phyloP scores from a whole-genome alignment of 2,797 vertebrate species.

The Protosalanx chinensis region DNA sequence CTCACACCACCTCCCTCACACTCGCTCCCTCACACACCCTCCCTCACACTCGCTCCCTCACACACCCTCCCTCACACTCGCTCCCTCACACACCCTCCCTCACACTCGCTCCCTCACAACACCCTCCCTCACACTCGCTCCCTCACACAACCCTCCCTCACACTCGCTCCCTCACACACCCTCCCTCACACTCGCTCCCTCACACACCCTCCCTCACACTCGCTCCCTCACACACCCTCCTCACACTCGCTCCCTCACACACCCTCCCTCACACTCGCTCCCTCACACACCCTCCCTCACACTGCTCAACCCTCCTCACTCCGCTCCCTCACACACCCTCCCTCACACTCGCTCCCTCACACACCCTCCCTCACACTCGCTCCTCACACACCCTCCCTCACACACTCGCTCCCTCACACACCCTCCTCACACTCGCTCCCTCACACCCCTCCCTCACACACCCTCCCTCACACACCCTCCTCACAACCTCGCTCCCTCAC shows the following conservation, averaged over 20 bases:
- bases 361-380: slow-evolving; percentile 53
- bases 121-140: slow-evolving; percentile 58
- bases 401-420: background rate
- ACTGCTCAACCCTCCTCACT: too few relatives aligned
- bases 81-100: background rate
- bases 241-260: background rate
- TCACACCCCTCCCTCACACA: background rate
- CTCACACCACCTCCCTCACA: too few relatives aligned
- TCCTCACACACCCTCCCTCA: background rate
- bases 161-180: background rate
- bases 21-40: background rate
- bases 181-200: slow-evolving; percentile 58
- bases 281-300: slow-evolving; percentile 50
- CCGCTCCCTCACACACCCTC: background rate
- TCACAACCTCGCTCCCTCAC: background rate
- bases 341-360: background rate
- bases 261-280: background rate
- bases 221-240: slow-evolving; percentile 45
- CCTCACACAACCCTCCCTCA: background rate
- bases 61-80: slow-evolving; percentile 58
- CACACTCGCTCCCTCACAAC: background rate
- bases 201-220: background rate
- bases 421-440: slow-evolving; percentile 56
- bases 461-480: slow-evolving; percentile 43
- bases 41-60: background rate